phyloP scores from a whole-genome alignment of 2,113 vertebrate genomes.

The Hassar affinis region DNA sequence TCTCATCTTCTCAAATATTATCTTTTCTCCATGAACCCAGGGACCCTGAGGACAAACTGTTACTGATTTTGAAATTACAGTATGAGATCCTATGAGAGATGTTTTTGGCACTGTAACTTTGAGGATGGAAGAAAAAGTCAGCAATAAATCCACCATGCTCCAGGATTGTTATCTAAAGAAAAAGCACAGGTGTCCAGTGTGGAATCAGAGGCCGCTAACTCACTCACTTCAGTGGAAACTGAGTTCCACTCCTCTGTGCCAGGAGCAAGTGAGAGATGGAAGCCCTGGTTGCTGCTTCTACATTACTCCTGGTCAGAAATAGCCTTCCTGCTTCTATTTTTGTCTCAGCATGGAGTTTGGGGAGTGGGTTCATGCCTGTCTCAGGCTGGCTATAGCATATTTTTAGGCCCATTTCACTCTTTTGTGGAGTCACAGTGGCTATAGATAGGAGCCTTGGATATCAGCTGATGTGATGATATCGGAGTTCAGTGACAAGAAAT shows the following conservation, averaged over 20 bases:
- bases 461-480: slow-evolving; percentile 49
- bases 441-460: slow-evolving; percentile 49
- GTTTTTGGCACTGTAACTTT: too few relatives aligned
- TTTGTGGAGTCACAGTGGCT: slow-evolving; percentile 59
- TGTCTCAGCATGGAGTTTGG: slow-evolving; percentile 35
- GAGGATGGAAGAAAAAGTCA: neutral
- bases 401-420: slow-evolving; percentile 49
- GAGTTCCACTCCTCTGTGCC: slow-evolving; percentile 56
- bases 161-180: slow-evolving; percentile 29
- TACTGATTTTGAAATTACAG: neutral
- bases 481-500: slow-evolving; percentile 28
- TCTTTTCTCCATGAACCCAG: neutral
- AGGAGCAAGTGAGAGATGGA: slow-evolving; percentile 36
- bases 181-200: slow-evolving; percentile 41
- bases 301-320: slow-evolving; percentile 48
- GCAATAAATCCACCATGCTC: neutral
- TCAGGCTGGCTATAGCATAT: slow-evolving; percentile 53
- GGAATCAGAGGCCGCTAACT: slow-evolving; percentile 32
- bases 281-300: slow-evolving; percentile 21
- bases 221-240: slow-evolving; percentile 49
- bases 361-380: slow-evolving; percentile 35
- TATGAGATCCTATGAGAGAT: neutral
- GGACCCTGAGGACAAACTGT: neutral
- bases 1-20: neutral
- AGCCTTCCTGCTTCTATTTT: slow-evolving; percentile 57